Conservation (phyloP, 2,888 invertebrate species). For the Mimachlamys varia region DNA sequence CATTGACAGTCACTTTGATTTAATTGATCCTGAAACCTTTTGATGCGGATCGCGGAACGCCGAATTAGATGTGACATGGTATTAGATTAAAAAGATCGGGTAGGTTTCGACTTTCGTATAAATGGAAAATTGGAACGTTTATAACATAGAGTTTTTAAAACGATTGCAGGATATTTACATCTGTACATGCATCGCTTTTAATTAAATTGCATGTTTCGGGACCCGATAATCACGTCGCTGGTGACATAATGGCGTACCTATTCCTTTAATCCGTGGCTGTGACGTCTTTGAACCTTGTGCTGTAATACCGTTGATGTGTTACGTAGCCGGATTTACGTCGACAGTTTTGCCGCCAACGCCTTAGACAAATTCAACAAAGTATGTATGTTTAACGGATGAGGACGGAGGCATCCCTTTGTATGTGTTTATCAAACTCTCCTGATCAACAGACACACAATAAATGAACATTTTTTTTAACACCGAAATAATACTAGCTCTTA, state of each 20-base stretch:
- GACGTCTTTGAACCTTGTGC: not conserved
- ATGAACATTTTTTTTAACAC: too few relatives aligned
- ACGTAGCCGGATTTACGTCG: not conserved
- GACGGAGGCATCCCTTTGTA: not conserved
- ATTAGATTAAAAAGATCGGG: not conserved
- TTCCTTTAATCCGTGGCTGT: not conserved
- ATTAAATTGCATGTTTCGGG: conserved; percentile 8
- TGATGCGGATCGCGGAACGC: conserved; percentile 22
- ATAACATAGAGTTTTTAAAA: not conserved
- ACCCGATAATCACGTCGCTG: not conserved
- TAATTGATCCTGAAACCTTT: conserved; percentile 31
- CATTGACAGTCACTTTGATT: conserved; percentile 8
- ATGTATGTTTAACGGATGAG: not conserved
- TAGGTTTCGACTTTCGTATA: conserved; percentile 13
- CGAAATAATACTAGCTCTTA: too few relatives aligned
- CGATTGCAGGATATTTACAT: conserved; percentile 17
- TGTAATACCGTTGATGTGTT: not conserved
- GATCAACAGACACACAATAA: too few relatives aligned
- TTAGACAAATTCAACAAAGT: not conserved
- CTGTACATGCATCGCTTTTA: conserved; percentile 11
- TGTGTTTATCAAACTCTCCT: too few relatives aligned
- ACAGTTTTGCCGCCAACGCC: not conserved
- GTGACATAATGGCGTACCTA: not conserved
- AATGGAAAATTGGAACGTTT: conserved; percentile 32
- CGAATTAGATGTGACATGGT: not conserved